These are phyloP conservation scores for Bellardia bayeri DNA, from an alignment of 2,888 invertebrate species.

Conservation along the genomic window DNA sequence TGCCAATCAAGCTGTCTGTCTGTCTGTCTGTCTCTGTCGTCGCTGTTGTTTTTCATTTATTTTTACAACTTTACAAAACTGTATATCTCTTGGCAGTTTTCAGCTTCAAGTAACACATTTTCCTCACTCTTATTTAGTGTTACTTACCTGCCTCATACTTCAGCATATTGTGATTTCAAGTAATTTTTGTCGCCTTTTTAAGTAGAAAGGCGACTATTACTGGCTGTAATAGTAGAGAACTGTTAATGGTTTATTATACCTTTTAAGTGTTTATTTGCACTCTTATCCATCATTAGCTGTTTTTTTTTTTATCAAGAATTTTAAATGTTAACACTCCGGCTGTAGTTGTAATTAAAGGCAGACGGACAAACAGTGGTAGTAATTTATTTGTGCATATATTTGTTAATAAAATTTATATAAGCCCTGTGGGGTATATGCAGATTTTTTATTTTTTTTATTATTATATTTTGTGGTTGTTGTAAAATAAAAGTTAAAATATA, in stretches of 20 bases:
- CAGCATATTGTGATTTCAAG: constrained; percentile 18
- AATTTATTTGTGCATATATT: background rate
- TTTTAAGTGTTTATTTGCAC: constrained; percentile 40
- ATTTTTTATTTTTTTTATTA: background rate
- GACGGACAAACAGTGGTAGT: background rate
- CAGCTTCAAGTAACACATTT: background rate
- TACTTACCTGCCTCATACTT: background rate
- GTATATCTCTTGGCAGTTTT: constrained; percentile 5
- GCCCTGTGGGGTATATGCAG: background rate
- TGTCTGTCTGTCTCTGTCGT: background rate
- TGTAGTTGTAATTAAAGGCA: background rate
- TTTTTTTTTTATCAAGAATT: constrained; percentile 39
- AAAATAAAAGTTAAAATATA: too few relatives aligned
- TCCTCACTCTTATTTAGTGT: background rate
- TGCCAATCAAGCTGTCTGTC: background rate
- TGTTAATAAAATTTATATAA: background rate
- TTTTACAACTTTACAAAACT: constrained; percentile 4
- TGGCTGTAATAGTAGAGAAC: background rate
- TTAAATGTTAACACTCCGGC: background rate
- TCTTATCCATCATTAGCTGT: constrained; percentile 29
- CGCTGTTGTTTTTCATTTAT: background rate
- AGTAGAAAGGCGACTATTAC: background rate
- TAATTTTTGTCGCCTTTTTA: constrained; percentile 15
- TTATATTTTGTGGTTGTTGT: background rate
- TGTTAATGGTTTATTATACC: constrained; percentile 27